Evolutionary conservation across 2,888 invertebrate genomes (phyloP).

Genomic region (Oscheius sp.): DNA sequence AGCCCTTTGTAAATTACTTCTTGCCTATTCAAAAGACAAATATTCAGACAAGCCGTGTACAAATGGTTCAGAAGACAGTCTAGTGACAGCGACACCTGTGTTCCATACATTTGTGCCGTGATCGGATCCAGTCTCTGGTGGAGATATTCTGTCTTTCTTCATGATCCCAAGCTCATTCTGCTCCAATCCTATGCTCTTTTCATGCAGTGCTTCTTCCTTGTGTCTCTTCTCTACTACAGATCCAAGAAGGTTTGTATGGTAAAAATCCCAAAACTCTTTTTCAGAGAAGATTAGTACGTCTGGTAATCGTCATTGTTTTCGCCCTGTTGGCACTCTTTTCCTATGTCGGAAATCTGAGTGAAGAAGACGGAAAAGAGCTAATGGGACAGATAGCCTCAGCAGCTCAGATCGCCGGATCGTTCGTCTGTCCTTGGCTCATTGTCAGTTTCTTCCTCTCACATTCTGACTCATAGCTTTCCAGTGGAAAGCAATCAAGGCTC

Average conservation of each 20-base stretch:
- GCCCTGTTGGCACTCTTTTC: constrained; percentile 58
- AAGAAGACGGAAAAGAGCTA: constrained; percentile 66
- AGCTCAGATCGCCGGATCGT: constrained; percentile 72
- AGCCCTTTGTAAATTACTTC: constrained; percentile 65
- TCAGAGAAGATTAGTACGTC: constrained; percentile 61
- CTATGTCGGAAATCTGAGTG: constrained; percentile 56
- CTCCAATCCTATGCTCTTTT: constrained; percentile 65
- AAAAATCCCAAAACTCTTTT: constrained; percentile 2
- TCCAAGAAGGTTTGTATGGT: constrained; percentile 60
- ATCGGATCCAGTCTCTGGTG: constrained; percentile 69
- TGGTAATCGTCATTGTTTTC: constrained; percentile 47
- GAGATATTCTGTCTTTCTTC: constrained; percentile 70
- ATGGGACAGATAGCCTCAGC: constrained; percentile 65
- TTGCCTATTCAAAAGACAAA: constrained; percentile 1
- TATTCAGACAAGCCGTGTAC: constrained; percentile 71
- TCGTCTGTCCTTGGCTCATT: constrained; percentile 71
- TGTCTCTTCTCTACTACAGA: constrained; percentile 64
- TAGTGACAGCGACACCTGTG: constrained; percentile 67
- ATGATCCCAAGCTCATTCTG: constrained; percentile 66
- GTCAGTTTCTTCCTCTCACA: constrained; percentile 48
- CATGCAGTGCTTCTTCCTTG: constrained; percentile 69
- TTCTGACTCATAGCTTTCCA: constrained; percentile 38
- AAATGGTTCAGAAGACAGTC: constrained; percentile 69
- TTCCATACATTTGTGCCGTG: constrained; percentile 69
- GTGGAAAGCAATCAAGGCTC: constrained; percentile 67